Percentiles rank a stretch among this genome's conserved stretches.
phyloP scores from a whole-genome alignment of 2,113 vertebrate genomes.

The Ammodramus savannarum region DNA sequence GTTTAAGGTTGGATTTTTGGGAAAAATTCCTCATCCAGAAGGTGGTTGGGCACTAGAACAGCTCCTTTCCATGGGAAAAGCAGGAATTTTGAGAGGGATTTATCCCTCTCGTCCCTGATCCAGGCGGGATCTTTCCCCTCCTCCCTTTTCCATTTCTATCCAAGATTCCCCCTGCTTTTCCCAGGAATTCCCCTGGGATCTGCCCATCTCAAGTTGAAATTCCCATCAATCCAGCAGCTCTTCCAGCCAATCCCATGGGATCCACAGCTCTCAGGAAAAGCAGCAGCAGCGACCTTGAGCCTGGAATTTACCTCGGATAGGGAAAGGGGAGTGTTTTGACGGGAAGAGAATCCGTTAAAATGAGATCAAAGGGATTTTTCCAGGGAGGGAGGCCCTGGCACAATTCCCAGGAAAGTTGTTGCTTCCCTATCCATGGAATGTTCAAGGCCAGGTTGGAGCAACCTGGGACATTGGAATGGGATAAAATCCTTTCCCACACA shows the following conservation, averaged over 20 bases:
- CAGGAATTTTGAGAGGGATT: background rate
- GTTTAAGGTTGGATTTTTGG: background rate
- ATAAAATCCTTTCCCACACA: background rate
- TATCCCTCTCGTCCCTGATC: background rate
- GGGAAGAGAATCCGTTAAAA: background rate
- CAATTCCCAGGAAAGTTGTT: background rate
- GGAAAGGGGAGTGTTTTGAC: background rate
- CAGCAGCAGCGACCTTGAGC: background rate
- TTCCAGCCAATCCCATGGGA: background rate
- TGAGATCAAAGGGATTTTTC: background rate
- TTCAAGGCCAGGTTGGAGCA: background rate
- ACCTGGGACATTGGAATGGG: background rate
- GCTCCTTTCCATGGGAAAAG: background rate
- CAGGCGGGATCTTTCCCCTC: background rate
- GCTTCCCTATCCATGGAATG: background rate
- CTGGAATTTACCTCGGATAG: background rate
- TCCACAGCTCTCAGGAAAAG: background rate
- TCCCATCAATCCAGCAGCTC: background rate
- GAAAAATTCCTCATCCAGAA: background rate
- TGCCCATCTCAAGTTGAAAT: background rate
- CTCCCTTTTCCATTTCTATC: background rate
- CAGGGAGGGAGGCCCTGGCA: background rate
- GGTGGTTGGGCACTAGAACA: background rate
- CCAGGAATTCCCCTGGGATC: background rate
- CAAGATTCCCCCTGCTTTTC: background rate